Base-by-base conservation (phyloP, 1,140 invertebrate genomes). In the Teleopsis dalmanni region DNA sequence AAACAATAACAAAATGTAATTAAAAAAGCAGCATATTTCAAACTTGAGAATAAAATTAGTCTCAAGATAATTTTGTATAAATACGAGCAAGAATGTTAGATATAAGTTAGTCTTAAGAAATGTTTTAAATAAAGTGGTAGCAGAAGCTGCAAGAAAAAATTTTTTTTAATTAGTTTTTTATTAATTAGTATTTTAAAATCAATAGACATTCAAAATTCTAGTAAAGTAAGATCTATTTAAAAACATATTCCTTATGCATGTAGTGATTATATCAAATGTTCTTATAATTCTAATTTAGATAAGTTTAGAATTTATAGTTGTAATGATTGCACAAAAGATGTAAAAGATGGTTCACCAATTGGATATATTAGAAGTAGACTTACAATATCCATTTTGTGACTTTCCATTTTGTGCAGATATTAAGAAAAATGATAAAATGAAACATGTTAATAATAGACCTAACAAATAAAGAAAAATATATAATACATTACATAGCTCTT, bases 291-390 rank as follows among this genome's bases (percentile, higher is more conserved):
- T 14, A 42, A 46, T 7, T 26, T 69, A 13, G 57, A 58, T 29
- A 45, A 43, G 18, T 64, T 49, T 51, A 36, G 52, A n/a, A n/a
- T n/a, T n/a, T n/a, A n/a, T n/a, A n/a, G n/a, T n/a, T n/a, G n/a
- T n/a, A n/a, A n/a, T n/a, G n/a, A n/a, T n/a, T n/a, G n/a, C n/a
- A n/a, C n/a, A n/a, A n/a, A n/a, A n/a, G n/a, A 34, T 58, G 57
- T 52, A 55, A 72, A 7, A 13, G 55, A 73, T 52, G 60, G 74
- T 65, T 57, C 62, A 49, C 18, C 57, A 23, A 53, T 50, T 35
- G 77, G 78, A 6, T 81, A 74, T 80, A 44, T 57, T 81, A 25
- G 77, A 81, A 62, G 71, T 56, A 21, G 64, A 70, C 51, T 54
- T 71, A 45, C 52, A 62, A 47, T 66, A 68, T 58, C 60, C 64